A percentile compares a stretch with the other conserved stretches of the same genome.
Evolutionary conservation across 2,797 vertebrate genomes (phyloP).

Genomic region (Synanceia verrucosa): DNA sequence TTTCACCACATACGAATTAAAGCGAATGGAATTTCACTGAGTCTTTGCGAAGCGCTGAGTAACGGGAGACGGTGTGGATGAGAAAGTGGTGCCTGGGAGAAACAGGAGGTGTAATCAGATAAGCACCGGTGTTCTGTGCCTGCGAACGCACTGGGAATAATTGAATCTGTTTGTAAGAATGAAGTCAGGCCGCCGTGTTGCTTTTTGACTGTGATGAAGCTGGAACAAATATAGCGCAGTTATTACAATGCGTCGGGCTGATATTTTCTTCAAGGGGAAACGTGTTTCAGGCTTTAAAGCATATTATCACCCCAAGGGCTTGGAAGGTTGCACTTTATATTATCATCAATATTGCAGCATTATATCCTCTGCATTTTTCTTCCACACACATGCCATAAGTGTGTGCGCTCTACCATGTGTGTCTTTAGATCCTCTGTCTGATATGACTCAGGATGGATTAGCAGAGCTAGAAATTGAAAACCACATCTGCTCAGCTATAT

Average conservation of each 20-base stretch:
- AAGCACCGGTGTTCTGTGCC: constrained; percentile 40
- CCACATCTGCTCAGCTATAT: background rate
- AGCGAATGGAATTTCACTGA: background rate
- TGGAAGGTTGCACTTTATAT: constrained; percentile 34
- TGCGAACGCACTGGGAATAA: constrained; percentile 55
- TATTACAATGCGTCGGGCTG: constrained; percentile 33
- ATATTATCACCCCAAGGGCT: constrained; percentile 43
- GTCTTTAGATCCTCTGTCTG: background rate
- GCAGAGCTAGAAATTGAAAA: background rate
- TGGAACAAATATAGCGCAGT: constrained; percentile 32
- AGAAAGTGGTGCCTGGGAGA: constrained; percentile 27
- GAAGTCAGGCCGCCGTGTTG: constrained; percentile 28
- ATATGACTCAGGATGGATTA: background rate
- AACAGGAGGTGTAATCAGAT: constrained; percentile 55
- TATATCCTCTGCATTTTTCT: constrained; percentile 3
- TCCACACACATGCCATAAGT: background rate
- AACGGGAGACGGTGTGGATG: background rate
- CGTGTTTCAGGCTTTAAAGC: constrained; percentile 30
- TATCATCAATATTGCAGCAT: constrained; percentile 20
- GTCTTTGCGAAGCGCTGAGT: constrained; percentile 10
- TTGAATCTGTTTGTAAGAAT: constrained; percentile 63
- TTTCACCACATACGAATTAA: constrained; percentile 7
- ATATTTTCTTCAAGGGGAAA: constrained; percentile 48
- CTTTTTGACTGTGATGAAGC: constrained; percentile 52
- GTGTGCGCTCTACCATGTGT: background rate